Base-by-base conservation (phyloP, 2,113 vertebrate genomes). In the Lepus timidus region DNA sequence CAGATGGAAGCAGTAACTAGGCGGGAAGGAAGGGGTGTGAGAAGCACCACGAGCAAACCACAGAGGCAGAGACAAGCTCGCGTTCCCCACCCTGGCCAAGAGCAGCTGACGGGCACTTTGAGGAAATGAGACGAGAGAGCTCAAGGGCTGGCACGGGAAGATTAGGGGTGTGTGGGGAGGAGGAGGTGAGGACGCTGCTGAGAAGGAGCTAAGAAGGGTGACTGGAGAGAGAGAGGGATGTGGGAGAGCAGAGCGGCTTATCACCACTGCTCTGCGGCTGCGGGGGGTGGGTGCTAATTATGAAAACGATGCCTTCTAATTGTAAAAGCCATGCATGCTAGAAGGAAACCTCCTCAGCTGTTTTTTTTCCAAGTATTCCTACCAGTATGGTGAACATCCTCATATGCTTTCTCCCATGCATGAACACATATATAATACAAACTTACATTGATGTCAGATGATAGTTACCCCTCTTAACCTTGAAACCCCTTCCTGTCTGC, bases 51-150 rank as follows among this genome's bases (percentile, higher is more conserved):
- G 25, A 65, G 31, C 22, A 64, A 20, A 58, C 33, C 13, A 39
- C 22, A 44, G 27, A 88, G 51, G 55, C 84, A 76, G 85, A 71
- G n/a, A 13, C 22, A 6, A 86, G 19, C 75, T 92, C 19, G 33
- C 62, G 65, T 9, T 31, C 68, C 20, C 55, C 16, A n/a, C 68
- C 20, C 55, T 16, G 29, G 2, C 11, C 39, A 31, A 89, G 70
- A 61, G 27, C 14, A 51, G 61, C 31, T 86, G 33, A 78, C n/a
- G 9, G 11, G 73, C 85, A 73, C 68, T 55, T 33, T 31, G 71
- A 90, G 92, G 90, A 95, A 87, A 90, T 36, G 22, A 31, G 36
- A 83, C 36, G 11, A 55, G 55, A 44, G 44, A 73, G 67, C 14
- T 65, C 52, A 73, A 65, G 52, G 64, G 25, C 94, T 92, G 85